Conservation (phyloP, 2,113 vertebrate species). For the Conger conger region DNA sequence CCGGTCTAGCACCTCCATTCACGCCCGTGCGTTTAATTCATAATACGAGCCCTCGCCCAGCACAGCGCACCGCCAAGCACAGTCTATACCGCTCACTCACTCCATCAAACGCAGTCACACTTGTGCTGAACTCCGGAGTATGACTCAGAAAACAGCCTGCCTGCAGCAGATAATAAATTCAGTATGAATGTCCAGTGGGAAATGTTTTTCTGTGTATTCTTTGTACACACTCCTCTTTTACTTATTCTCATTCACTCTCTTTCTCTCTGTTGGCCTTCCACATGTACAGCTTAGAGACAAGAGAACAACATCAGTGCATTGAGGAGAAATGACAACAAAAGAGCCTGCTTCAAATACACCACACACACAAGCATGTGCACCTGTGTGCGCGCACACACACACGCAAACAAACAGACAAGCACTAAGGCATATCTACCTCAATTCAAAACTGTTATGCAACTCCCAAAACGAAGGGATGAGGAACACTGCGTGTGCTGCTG, state of each 20-base stretch:
- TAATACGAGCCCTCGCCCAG: not conserved
- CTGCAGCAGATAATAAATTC: conserved; percentile 9
- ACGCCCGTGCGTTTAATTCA: conserved; percentile 7
- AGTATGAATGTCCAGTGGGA: not conserved
- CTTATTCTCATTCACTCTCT: not conserved
- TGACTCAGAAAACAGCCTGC: not conserved
- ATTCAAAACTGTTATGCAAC: not conserved
- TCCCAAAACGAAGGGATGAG: not conserved
- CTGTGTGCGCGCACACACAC: not conserved
- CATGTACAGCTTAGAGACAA: too few species aligned
- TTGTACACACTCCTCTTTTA: not conserved
- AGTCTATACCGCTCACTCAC: not conserved
- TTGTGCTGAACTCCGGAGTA: not conserved
- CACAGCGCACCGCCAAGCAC: not conserved
- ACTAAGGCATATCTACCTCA: not conserved
- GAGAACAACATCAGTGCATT: too few species aligned
- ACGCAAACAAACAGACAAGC: not conserved
- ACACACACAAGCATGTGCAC: not conserved
- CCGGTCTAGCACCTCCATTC: not conserved
- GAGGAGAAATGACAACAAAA: too few species aligned
- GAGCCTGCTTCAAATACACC: not conserved
- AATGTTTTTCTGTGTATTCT: not conserved
- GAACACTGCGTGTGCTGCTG: not conserved
- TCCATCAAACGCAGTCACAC: too few species aligned
- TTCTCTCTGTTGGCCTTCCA: not conserved